Evolutionary conservation across 53 echinoderm and acorn worm genomes (phyloP), one percentile per base, ranked within the genome.

Genomic region (Antedon mediterranea): DNA sequence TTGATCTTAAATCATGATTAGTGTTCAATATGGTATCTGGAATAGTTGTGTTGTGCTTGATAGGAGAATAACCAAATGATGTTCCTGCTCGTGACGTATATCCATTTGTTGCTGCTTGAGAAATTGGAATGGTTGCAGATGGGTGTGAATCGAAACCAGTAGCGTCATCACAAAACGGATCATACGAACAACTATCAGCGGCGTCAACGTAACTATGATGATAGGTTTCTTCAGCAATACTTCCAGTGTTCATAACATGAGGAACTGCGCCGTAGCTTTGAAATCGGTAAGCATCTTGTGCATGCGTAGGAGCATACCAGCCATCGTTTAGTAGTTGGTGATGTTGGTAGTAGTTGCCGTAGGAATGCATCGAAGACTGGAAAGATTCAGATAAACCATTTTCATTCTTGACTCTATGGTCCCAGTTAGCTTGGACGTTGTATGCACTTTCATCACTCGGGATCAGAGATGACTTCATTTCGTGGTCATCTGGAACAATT

Each of bases 271-370:
- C 71, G 34, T 83, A 83, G 34, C 71, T 34, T 34, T 29, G 72
- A 11, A 77, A 72, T 3, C 77, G 83, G 71, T 74, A 44, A 8
- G 77, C 83, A 37, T 77, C 34, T 74, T 31, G 33, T 8, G 84
- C 81, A 71, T 83, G 83, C 8, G 78, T 43, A n/a, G 81, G 33
- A 28, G 84, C 15, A 74, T 77, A 87, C 29, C 80, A 81, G 11
- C 79, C 72, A 80, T 84, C 83, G 3, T 79, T 84, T 34, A 84
- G 27, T 31, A 81, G 80, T 4, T 71, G 41, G 30, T 84, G 80
- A 18, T 74, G 82, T n/a, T 37, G 28, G 76, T 88, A 88, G 70
- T 33, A 81, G 37, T 43, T 78, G 28, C 43, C 43, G 32, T 80
- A 80, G 33, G 77, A 31, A 28, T 80, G 81, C 11, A 37, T 0